A percentile compares a stretch with the other conserved stretches of the same genome.
phyloP scores from a whole-genome alignment of 2,888 invertebrate genomes.

The Poecilobothrus nobilitatus region DNA sequence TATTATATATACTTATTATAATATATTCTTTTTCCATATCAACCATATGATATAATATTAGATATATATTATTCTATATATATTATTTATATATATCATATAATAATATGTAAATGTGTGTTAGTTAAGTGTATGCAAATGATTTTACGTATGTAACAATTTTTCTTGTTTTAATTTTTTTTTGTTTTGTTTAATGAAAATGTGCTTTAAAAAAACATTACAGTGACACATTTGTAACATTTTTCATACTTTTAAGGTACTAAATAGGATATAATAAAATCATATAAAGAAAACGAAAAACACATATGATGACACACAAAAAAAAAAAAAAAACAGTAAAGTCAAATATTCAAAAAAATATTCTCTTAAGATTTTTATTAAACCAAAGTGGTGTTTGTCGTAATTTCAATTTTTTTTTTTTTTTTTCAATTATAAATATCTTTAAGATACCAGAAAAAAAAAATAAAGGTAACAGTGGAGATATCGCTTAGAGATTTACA shows the following conservation, averaged over 20 bases:
- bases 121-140: neutral
- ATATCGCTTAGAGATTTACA: neutral
- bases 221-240: neutral
- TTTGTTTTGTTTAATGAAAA: neutral
- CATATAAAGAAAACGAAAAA: too few relatives aligned
- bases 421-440: too few relatives aligned
- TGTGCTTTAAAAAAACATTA: neutral
- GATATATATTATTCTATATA: neutral
- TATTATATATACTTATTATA: too few relatives aligned
- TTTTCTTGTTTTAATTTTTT: neutral
- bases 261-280: too few relatives aligned
- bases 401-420: neutral
- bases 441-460: too few relatives aligned
- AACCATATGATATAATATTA: too few relatives aligned
- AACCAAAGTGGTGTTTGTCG: neutral
- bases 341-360: slow-evolving; percentile 3
- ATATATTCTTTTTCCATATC: too few relatives aligned
- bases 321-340: neutral
- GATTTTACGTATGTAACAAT: neutral
- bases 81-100: neutral
- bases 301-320: neutral
- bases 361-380: neutral
- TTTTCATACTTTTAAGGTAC: neutral
- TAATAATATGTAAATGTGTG: neutral
- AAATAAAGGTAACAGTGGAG: neutral